phyloP scores from a whole-genome alignment of 2,888 invertebrate species.

The Lepeophtheirus nordmannii region DNA sequence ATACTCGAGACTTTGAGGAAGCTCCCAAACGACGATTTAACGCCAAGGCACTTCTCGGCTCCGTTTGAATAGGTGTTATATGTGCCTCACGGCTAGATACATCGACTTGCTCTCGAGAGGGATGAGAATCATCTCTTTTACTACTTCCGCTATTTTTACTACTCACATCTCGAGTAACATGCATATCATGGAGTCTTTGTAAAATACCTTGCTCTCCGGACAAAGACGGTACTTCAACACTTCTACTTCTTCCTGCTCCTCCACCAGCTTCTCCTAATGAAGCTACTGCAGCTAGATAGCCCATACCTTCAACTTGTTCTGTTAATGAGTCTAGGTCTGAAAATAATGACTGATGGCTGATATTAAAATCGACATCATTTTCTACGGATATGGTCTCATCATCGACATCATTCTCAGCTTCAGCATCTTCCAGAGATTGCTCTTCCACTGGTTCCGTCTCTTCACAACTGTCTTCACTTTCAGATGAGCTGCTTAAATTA shows the following conservation, averaged over 20 bases:
- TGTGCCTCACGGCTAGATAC: too few species aligned
- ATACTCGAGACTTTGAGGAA: not conserved
- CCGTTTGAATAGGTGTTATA: too few species aligned
- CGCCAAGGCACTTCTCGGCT: too few species aligned
- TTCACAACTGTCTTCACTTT: constrained; percentile 31
- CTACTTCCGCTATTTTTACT: not conserved
- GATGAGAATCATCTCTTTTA: not conserved
- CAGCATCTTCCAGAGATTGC: not conserved
- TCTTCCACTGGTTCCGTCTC: constrained; percentile 12
- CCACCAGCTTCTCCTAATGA: too few species aligned
- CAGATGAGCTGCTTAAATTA: constrained; percentile 26
- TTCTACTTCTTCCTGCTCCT: not conserved
- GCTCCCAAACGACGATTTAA: too few species aligned
- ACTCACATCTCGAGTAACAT: not conserved
- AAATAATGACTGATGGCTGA: constrained; percentile 15
- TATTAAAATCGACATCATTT: not conserved
- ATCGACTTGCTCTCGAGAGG: too few species aligned
- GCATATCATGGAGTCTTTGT: not conserved
- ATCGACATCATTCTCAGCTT: constrained; percentile 72
- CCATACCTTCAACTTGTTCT: constrained; percentile 24
- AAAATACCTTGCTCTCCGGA: not conserved
- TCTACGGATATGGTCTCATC: constrained; percentile 53
- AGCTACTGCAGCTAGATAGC: too few species aligned
- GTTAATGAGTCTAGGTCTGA: constrained; percentile 27
- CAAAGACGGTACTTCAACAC: not conserved